These are phyloP conservation scores for Tachysurus vachellii DNA, from an alignment of 2,113 vertebrate species.

Conservation along the genomic window DNA sequence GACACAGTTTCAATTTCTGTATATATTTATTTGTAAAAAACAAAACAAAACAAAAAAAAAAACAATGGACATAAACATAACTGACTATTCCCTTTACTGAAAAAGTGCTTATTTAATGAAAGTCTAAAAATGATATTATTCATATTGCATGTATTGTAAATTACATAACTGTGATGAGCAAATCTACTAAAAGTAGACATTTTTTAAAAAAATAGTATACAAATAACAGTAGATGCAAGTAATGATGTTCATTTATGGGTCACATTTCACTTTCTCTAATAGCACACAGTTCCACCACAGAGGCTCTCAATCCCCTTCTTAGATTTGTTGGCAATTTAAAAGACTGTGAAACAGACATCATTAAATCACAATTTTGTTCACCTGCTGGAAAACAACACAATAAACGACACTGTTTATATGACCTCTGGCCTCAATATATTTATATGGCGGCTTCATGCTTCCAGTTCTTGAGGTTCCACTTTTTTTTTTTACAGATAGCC, in stretches of 20 bases:
- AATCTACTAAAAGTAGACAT: too few species aligned
- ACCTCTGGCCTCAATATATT: constrained; percentile 17
- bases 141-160: neutral
- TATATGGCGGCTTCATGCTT: neutral
- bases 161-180: too few species aligned
- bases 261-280: neutral
- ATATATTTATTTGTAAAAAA: neutral
- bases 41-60: too few species aligned
- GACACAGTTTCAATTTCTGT: neutral
- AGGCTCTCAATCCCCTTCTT: neutral
- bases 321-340: neutral
- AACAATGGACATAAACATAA: neutral
- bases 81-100: neutral
- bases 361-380: constrained; percentile 22
- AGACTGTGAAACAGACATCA: constrained; percentile 4
- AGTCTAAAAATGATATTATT: neutral
- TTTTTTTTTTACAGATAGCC: neutral
- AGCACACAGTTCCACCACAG: neutral
- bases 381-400: neutral
- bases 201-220: neutral
- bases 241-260: neutral
- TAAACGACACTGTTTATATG: constrained; percentile 22
- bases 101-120: neutral
- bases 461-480: neutral
- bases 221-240: neutral